Evolutionary conservation across 2,113 vertebrate species (phyloP).

Genomic region (Pongo abelii): DNA sequence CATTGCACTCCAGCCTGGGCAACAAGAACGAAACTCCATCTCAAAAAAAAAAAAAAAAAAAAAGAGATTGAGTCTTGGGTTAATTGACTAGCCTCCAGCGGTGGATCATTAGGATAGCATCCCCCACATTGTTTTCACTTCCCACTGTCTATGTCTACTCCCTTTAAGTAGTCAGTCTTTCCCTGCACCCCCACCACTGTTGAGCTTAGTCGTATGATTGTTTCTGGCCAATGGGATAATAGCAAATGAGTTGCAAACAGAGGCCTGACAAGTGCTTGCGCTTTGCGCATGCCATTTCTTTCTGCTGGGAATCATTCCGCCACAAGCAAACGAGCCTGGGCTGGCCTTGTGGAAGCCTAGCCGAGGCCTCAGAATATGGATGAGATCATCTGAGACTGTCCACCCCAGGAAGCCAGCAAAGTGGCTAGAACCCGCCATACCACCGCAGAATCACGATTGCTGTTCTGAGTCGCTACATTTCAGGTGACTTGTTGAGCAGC

Average conservation of each 20-base stretch:
- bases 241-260: not conserved
- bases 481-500: not conserved
- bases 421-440: not conserved
- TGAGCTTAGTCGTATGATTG: not conserved
- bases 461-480: not conserved
- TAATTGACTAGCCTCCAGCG: not conserved
- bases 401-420: not conserved
- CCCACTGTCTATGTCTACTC: not conserved
- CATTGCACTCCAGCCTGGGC: no score
- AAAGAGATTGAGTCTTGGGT: not conserved
- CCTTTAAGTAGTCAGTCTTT: no score
- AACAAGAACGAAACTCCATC: no score
- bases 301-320: not conserved
- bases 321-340: accelerated
- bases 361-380: not conserved
- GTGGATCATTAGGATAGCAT: not conserved
- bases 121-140: not conserved
- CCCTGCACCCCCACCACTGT: no score
- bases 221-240: not conserved
- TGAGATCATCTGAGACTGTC: not conserved
- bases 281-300: not conserved
- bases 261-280: not conserved
- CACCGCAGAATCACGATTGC: not conserved
- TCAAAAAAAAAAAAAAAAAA: not conserved
- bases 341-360: not conserved